Evolutionary conservation across 2,113 vertebrate genomes (phyloP).

Genomic region (Speoplatyrhinus poulsoni): DNA sequence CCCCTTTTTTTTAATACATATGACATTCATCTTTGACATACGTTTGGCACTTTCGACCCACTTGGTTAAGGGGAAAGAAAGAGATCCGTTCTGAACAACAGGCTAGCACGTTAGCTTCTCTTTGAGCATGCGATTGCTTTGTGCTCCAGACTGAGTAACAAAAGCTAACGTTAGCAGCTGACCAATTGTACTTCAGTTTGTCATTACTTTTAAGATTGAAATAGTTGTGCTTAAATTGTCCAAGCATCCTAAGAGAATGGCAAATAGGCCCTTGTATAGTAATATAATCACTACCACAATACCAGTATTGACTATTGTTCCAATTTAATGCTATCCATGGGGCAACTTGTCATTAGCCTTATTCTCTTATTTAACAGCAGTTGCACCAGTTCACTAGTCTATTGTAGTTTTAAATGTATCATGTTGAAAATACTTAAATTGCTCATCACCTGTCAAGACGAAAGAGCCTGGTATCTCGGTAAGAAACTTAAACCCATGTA

Average conservation of each 20-base stretch:
- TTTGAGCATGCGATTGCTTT: constrained; percentile 59
- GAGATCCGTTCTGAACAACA: constrained; percentile 64
- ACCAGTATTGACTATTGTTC: constrained; percentile 8
- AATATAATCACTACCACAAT: background rate
- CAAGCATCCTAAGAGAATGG: no score
- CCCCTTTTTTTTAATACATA: no score
- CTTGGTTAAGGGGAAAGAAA: constrained; percentile 37
- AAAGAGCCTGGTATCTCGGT: background rate
- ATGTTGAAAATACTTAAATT: background rate
- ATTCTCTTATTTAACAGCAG: background rate
- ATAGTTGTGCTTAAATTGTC: no score
- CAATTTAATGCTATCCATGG: background rate
- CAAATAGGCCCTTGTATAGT: constrained; percentile 2
- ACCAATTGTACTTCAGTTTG: constrained; percentile 43
- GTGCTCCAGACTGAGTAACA: constrained; percentile 69
- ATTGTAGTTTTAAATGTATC: background rate
- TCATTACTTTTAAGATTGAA: constrained; percentile 36
- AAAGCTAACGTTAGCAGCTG: constrained; percentile 70
- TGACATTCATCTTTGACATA: background rate
- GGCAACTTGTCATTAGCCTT: background rate
- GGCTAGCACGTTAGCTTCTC: constrained; percentile 64
- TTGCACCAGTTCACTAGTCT: constrained; percentile 5
- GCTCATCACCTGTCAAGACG: background rate
- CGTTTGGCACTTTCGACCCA: constrained; percentile 21
- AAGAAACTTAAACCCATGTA: background rate